Base-by-base conservation (phyloP, 2,888 invertebrate genomes). In the Perithous albicinctus region DNA sequence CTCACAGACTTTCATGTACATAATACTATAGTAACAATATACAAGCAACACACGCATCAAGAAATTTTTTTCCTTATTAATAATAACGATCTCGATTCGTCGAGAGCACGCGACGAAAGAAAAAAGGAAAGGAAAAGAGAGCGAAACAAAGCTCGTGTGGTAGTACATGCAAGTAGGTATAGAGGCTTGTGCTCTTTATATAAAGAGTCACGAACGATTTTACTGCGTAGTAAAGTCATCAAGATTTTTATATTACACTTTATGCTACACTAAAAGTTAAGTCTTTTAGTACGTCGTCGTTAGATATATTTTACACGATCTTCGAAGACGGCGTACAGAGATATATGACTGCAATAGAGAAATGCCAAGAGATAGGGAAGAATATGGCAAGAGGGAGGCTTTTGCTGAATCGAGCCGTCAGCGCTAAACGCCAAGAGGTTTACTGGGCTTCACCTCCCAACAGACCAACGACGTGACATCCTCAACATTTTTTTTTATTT, bases 351-450 rank as follows among this genome's bases (percentile, higher is more conserved):
- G 12, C 29, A 29, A 64, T 32, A 26, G 43, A 64, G 48, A 51
- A 51, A 56, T 20, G 74, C 15, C 18, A 61, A 35, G 29, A 23
- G 41, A 54, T 18, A 38, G 54, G 26, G 46, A 46, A 41, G 15
- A 26, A 73, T 18, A 43, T 26, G 15, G 72, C 20, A 18, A 12
- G 46, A 41, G 41, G 23, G 69, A 26, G 59, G 8, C 70, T 75
- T 75, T 56, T 32, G 63, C 63, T 79, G 64, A 79, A 79, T 82
- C 66, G 79, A 79, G 23, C 61, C 66, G 67, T 82, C 78, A 82
- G 79, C 41, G 56, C 48, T 54, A 64, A 48, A 66, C 41, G 56
- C 29, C 43, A 63, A 35, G 63, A 7, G 26, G 29, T 32, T 56
- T 32, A 56, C 32, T 23, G 54, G 3, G 8, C 7, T 32, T 32